Evolutionary conservation across 2,888 invertebrate genomes (phyloP).

Genomic region (Ormyrus labotus): DNA sequence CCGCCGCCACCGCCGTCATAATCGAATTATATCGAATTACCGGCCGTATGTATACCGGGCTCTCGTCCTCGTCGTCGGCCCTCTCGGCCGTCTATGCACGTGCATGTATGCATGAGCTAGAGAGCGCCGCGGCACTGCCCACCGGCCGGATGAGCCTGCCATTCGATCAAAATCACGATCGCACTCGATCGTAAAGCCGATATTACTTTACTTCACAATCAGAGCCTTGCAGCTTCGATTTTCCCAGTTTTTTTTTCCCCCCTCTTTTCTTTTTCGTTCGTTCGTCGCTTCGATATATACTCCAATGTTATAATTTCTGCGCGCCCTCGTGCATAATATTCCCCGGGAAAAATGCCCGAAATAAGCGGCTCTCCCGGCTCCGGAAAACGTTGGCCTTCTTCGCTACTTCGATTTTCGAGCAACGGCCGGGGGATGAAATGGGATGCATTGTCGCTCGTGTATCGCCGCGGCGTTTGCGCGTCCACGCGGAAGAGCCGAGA

Average conservation of each 20-base stretch:
- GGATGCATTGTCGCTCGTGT: too few relatives aligned
- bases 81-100: background rate
- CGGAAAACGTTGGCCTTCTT: too few relatives aligned
- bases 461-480: too few relatives aligned
- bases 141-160: background rate
- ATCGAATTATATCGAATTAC: constrained; percentile 74
- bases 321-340: too few relatives aligned
- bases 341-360: too few relatives aligned
- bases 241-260: background rate
- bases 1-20: constrained; percentile 66
- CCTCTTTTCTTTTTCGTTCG: too few relatives aligned
- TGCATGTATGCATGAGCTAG: background rate
- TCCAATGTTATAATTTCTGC: too few relatives aligned
- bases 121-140: background rate
- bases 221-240: background rate
- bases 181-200: background rate
- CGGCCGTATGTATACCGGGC: background rate
- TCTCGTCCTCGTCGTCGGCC: too few relatives aligned
- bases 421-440: too few relatives aligned
- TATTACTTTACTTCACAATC: constrained; percentile 5
- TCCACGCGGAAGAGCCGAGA: background rate
- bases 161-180: constrained; percentile 19
- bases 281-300: too few relatives aligned
- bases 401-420: too few relatives aligned
- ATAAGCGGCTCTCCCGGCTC: too few relatives aligned